Conservation (phyloP, 2,797 vertebrate species). For the Nyctibius grandis region DNA sequence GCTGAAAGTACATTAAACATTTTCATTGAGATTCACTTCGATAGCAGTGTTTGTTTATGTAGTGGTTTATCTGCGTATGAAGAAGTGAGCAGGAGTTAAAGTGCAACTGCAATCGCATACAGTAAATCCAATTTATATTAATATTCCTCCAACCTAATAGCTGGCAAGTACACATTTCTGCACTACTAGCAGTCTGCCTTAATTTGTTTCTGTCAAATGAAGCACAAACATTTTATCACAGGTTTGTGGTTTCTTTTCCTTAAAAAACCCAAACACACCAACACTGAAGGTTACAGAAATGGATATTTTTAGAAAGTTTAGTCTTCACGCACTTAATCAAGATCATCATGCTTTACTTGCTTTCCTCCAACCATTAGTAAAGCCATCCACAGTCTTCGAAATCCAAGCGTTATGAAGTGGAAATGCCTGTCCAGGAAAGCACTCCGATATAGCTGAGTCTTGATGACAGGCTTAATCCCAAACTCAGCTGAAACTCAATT, state of each 20-base stretch:
- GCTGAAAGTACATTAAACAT: not conserved
- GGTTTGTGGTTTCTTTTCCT: not conserved
- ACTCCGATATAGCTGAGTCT: not conserved
- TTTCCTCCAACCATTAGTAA: not conserved
- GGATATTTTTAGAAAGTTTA: slow-evolving; percentile 12
- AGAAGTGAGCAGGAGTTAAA: slow-evolving; percentile 7
- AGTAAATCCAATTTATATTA: slow-evolving; percentile 30
- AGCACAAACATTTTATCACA: slow-evolving; percentile 8
- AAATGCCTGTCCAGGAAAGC: not conserved
- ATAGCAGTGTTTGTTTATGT: not conserved
- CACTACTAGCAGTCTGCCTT: not conserved
- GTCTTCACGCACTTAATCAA: slow-evolving; percentile 18
- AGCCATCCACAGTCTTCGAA: not conserved
- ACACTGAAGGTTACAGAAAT: not conserved
- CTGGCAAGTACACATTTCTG: not conserved
- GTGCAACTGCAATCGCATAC: not conserved
- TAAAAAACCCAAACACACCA: not conserved
- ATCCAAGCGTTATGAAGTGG: not conserved
- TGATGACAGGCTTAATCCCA: not conserved
- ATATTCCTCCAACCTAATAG: not conserved
- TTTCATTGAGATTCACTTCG: not conserved
- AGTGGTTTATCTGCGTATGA: not conserved
- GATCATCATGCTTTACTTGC: slow-evolving; percentile 28
- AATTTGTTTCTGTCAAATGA: not conserved
- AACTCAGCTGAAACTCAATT: not conserved